Conservation (phyloP, 2,797 vertebrate genomes). For the Muraenolepis orangiensis region DNA sequence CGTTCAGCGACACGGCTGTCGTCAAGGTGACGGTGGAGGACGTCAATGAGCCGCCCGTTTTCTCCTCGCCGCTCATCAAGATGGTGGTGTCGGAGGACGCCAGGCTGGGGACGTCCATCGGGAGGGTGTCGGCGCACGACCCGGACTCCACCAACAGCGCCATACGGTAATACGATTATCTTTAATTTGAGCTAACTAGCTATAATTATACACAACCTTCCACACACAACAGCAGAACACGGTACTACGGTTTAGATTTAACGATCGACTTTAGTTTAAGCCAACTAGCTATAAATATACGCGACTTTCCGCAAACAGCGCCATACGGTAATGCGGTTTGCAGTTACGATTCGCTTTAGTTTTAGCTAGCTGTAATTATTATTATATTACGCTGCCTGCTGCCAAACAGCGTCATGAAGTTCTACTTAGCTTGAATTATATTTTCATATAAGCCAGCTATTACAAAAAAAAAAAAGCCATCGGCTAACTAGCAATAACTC, state of each 20-base stretch:
- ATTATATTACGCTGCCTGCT: too few species aligned
- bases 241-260: too few species aligned
- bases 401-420: neutral
- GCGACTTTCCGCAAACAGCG: neutral
- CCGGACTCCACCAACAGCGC: constrained; percentile 85
- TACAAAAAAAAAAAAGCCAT: neutral
- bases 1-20: constrained; percentile 85
- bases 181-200: neutral
- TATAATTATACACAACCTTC: neutral
- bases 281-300: neutral
- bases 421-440: neutral
- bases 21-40: constrained; percentile 90
- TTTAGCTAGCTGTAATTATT: neutral
- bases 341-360: neutral
- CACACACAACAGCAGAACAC: constrained; percentile 73
- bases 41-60: constrained; percentile 89
- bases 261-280: neutral
- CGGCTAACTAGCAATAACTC: neutral
- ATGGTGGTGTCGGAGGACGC: constrained; percentile 92
- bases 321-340: constrained; percentile 85
- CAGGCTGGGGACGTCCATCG: constrained; percentile 85
- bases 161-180: constrained; percentile 76
- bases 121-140: constrained; percentile 87
- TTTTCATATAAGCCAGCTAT: neutral
- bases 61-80: constrained; percentile 75